Base-by-base conservation (phyloP, 2,888 invertebrate species). In the Aphidius colemani region DNA sequence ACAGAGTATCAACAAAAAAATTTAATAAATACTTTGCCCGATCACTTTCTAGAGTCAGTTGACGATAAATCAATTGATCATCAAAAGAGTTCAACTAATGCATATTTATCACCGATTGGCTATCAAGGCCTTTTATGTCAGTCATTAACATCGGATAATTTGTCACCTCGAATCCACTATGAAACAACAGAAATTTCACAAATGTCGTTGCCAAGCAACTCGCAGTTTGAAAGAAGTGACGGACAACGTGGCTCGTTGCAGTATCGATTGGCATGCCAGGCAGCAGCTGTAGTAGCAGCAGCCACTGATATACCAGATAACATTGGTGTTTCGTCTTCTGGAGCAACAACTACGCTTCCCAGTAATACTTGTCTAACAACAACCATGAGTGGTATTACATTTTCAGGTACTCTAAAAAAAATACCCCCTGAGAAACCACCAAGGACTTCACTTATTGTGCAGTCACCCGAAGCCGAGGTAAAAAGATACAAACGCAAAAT, bases 361-460 rank as follows among this genome's bases (percentile, higher is more conserved):
- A 48, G 63, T 9, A 64, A 57, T 51, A 64, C 66, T 8, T 50
- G 56, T 44, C 59, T 65, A 6, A 63, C 63, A 55, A 57, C 65
- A 7, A 66, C 67, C 50, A 63, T 69, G 7, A 58, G 64, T 7
- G 67, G 70, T 7, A 66, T 64, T 6, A 73, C 72, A 59, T 75
- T 80, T 63, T 76, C 79, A 8, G 81, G 81, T 4, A 81, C 81
- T 0, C 64, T 82, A 67, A 82, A 81, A 72, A 82, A 81, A 63
- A 76, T 82, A 41, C 81, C 82, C 10, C 82, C 82, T 7, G 82
- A 82, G 69, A 82, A 82, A 66, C 82, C 82, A 50, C 82, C 82
- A 18, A 76, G 82, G 65, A 80, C 81, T 2, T 81, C 81, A 4
- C 74, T 81, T 60, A 81, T 79, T 72, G 72, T 78, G 64, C 81